These are phyloP conservation scores for Diaphora mendica DNA, from an alignment of 2,888 invertebrate species.

Conservation along the genomic window DNA sequence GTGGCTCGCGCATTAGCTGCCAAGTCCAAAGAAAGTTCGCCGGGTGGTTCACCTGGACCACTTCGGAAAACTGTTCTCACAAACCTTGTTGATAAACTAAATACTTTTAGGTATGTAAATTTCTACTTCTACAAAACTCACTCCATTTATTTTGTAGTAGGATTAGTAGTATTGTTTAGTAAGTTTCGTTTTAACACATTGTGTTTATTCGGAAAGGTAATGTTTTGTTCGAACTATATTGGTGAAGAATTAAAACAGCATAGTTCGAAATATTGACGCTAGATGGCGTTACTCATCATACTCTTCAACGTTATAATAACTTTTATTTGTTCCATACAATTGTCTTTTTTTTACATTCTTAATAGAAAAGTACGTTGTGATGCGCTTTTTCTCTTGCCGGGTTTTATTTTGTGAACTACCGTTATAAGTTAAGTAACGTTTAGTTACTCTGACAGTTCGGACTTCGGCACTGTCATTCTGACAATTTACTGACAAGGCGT, in stretches of 20 bases:
- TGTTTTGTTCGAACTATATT: neutral
- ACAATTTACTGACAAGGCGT: conserved; percentile 1
- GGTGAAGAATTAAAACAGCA: neutral
- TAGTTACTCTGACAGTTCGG: neutral
- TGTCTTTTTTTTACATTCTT: neutral
- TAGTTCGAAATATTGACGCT: neutral
- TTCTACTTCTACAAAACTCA: neutral
- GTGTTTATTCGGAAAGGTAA: neutral
- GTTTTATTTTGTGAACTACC: neutral
- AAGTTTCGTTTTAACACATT: neutral
- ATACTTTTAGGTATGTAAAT: conserved; percentile 90
- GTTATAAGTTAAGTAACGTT: too few relatives aligned
- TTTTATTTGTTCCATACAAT: neutral
- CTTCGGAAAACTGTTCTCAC: conserved; percentile 88
- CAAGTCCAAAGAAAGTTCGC: conserved; percentile 85
- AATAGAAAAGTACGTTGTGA: neutral
- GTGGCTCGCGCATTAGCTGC: conserved; percentile 90
- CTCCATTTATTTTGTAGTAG: neutral
- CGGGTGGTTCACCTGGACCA: conserved; percentile 87
- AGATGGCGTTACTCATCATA: conserved; percentile 14
- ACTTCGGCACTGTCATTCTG: neutral
- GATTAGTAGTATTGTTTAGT: neutral
- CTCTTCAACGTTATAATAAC: neutral
- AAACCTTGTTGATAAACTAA: conserved; percentile 88
- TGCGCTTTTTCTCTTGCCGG: neutral